These are phyloP conservation scores for Diceros bicornis DNA, from an alignment of 2,797 vertebrate species.

Conservation along the genomic window DNA sequence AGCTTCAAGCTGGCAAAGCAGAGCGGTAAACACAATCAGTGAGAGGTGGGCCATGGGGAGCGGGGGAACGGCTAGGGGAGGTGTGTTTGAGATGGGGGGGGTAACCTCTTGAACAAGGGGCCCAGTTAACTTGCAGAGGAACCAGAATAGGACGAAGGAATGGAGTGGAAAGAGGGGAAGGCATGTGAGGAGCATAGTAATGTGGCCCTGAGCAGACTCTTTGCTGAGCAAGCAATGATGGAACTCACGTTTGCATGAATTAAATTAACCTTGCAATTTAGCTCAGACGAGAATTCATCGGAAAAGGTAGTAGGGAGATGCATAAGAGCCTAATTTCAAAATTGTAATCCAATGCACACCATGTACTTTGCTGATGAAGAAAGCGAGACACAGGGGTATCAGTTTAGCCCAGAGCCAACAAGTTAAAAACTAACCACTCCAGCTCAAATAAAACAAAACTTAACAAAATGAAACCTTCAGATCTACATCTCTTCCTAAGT, in stretches of 20 bases:
- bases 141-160: background rate
- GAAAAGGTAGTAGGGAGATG: background rate
- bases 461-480: background rate
- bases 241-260: background rate
- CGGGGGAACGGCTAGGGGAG: fast-evolving
- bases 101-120: background rate
- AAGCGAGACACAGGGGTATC: background rate
- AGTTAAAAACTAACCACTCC: background rate
- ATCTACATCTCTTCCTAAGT: background rate
- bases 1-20: background rate
- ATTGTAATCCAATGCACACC: background rate
- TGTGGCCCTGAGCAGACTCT: background rate
- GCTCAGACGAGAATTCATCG: background rate
- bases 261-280: constrained; percentile 66
- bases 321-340: background rate
- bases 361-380: background rate
- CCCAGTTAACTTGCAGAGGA: constrained; percentile 10
- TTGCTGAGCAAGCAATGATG: background rate
- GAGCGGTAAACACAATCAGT: background rate
- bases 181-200: background rate
- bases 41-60: fast-evolving
- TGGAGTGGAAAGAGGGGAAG: background rate
- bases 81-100: background rate
- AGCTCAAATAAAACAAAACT: background rate
- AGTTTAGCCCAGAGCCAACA: background rate